These are phyloP conservation scores for Coracopsis vasa DNA, from an alignment of 2,113 vertebrate genomes.

Conservation along the genomic window DNA sequence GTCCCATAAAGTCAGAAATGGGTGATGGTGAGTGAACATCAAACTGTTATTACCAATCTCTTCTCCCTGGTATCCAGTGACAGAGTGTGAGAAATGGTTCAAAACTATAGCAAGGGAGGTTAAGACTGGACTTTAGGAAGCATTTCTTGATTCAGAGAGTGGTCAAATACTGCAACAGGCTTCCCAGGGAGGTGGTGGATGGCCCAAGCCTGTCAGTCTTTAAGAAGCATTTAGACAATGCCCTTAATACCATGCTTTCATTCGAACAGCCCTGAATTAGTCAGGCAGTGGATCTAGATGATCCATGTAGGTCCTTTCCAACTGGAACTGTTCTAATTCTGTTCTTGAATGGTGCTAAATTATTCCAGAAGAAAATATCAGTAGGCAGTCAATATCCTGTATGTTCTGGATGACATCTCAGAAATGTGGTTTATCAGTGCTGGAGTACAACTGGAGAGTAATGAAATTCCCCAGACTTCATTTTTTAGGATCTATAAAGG, in stretches of 20 bases:
- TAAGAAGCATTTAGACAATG: neutral
- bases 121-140: neutral
- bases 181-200: neutral
- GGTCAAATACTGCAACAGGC: neutral
- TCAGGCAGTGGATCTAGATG: neutral
- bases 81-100: fast-evolving
- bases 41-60: neutral
- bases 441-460: neutral
- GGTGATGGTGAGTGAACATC: neutral
- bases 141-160: neutral
- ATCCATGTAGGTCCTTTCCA: fast-evolving
- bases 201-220: neutral
- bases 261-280: neutral
- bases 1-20: neutral
- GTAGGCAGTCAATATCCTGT: neutral
- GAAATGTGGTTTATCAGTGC: neutral
- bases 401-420: neutral
- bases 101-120: neutral
- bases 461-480: neutral
- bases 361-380: neutral
- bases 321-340: neutral
- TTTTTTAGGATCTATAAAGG: neutral
- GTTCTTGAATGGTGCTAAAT: neutral
- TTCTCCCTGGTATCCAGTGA: neutral
- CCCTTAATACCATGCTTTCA: neutral